phyloP scores from a whole-genome alignment of 1,140 invertebrate genomes.

The Propsilocerus akamusi region DNA sequence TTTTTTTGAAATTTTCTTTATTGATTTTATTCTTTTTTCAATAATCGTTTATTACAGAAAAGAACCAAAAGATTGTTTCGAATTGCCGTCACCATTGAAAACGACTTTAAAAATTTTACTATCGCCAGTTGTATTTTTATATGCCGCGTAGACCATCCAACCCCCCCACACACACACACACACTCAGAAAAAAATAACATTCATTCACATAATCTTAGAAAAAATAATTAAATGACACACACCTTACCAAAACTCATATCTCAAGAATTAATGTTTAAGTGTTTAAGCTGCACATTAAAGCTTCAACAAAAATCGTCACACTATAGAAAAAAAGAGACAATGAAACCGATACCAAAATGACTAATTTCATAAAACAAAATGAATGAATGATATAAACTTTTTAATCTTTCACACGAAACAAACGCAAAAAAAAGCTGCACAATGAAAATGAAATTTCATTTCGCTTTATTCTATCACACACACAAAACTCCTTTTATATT shows the following conservation, averaged over 20 bases:
- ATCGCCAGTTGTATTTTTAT: slow-evolving; percentile 47
- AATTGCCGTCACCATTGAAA: slow-evolving; percentile 15
- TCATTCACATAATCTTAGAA: no score
- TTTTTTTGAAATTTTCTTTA: neutral
- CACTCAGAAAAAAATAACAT: neutral
- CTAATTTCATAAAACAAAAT: no score
- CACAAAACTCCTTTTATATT: neutral
- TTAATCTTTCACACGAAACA: neutral
- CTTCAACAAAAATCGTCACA: neutral
- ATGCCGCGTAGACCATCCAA: slow-evolving; percentile 32
- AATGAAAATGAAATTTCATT: neutral
- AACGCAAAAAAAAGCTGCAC: neutral
- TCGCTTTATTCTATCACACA: no score
- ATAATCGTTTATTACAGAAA: slow-evolving; percentile 3
- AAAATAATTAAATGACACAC: no score
- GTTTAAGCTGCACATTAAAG: neutral
- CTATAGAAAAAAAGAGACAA: neutral
- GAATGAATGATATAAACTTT: neutral
- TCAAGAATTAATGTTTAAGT: neutral
- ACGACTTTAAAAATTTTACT: slow-evolving; percentile 43
- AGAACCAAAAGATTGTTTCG: slow-evolving; percentile 6
- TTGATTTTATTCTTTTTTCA: slow-evolving; percentile 1
- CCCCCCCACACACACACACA: neutral
- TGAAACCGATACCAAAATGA: neutral
- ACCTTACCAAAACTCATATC: neutral